These are phyloP conservation scores for Stenurella melanura DNA, from an alignment of 2,888 invertebrate species.

Conservation along the genomic window DNA sequence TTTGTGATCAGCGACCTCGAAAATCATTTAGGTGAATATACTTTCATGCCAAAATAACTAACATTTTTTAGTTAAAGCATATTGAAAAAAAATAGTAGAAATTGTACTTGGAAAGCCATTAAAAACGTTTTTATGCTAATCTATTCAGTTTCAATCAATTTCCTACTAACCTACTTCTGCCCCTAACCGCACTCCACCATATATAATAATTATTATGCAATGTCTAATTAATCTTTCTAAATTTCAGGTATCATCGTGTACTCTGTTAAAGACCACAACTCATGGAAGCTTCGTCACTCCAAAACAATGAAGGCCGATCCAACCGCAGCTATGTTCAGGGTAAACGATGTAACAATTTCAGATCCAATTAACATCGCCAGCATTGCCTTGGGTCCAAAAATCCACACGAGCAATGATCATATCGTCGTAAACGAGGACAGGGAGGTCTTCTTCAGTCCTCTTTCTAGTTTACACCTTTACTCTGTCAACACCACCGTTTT, in stretches of 20 bases:
- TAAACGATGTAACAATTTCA: slow-evolving; percentile 77
- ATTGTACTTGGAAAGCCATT: too few relatives aligned
- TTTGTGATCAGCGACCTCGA: too few relatives aligned
- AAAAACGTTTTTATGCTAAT: too few relatives aligned
- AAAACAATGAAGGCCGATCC: slow-evolving; percentile 79
- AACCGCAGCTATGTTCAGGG: slow-evolving; percentile 77
- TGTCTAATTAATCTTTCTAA: not conserved
- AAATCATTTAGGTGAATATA: too few relatives aligned
- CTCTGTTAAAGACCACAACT: slow-evolving; percentile 78
- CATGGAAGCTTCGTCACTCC: slow-evolving; percentile 83
- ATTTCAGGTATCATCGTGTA: slow-evolving; percentile 81
- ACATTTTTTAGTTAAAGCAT: too few relatives aligned
- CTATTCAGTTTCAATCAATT: too few relatives aligned
- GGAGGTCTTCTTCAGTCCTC: slow-evolving; percentile 81
- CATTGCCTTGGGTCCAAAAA: slow-evolving; percentile 80
- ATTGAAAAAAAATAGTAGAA: too few relatives aligned
- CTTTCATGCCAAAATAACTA: too few relatives aligned
- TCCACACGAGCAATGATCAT: slow-evolving; percentile 53
- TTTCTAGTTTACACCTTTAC: slow-evolving; percentile 82
- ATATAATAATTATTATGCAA: too few relatives aligned
- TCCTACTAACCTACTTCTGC: too few relatives aligned
- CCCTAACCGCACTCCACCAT: too few relatives aligned
- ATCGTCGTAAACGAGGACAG: slow-evolving; percentile 65
- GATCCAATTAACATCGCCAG: slow-evolving; percentile 81
- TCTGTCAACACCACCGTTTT: slow-evolving; percentile 79